Evolutionary conservation across 2,888 invertebrate genomes (phyloP), one percentile per base, ranked within the genome.

Genomic region (Crocallis elinguaria): DNA sequence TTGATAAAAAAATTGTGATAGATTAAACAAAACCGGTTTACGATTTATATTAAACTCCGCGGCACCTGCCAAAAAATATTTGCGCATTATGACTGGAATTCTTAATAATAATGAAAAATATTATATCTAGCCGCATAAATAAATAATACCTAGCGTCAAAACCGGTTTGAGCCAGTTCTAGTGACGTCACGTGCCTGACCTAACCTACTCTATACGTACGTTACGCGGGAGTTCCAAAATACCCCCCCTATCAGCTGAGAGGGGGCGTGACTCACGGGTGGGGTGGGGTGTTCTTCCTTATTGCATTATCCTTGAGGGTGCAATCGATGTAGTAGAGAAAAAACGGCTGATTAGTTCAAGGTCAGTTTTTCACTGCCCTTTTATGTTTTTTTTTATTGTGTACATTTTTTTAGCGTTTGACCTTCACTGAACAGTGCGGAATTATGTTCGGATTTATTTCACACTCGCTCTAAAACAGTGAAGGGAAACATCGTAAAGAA

Each of bases 251-350:
- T 65, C 75, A 71, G 73, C 73, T 76, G 75, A 50, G 56, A 42
- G 57, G 60, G 62, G 53, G 50, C 43, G 12, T 9, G 41, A 49
- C 27, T 35, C 36, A 13, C 37, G 29, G 36, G 30, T n/a, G n/a
- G 53, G 37, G 41, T 13, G 39, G 43, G 45, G 54, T 52, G 33
- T 55, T 49, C 35, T 67, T 69, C 64, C 71, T 76, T 75, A 75
- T 73, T 77, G 74, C 77, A 78, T 76, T 77, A 75, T 74, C 68
- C 69, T 69, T 66, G 62, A 64, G 53, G 60, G 35, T 69, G 67
- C 64, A 69, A 42, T 64, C 60, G 66, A 67, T 64, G 14, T 64
- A 49, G 39, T 50, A 32, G 51, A 46, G 38, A 58, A 63, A 49
- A 43, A 30, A 13, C 29, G 19, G 5, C 19, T 23, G 23, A n/a